These are phyloP conservation scores for Pedicia rivosa DNA, from an alignment of 2,888 invertebrate species.

Conservation along the genomic window DNA sequence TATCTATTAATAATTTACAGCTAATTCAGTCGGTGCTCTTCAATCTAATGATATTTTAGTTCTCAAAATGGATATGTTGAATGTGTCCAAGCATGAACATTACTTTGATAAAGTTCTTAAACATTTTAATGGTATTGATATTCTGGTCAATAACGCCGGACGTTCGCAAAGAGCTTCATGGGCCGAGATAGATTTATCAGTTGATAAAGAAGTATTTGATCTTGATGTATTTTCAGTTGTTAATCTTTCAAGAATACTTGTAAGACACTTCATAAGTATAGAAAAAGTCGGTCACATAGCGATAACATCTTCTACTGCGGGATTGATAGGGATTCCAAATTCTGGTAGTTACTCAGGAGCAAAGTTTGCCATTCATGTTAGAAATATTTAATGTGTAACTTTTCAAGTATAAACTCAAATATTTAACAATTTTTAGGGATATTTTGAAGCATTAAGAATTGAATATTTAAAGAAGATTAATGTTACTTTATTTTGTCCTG, in stretches of 20 bases:
- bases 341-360: slow-evolving; percentile 55
- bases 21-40: slow-evolving; percentile 25
- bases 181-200: slow-evolving; percentile 49
- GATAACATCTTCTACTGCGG: slow-evolving; percentile 58
- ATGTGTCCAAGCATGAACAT: slow-evolving; percentile 40
- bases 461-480: slow-evolving; percentile 37
- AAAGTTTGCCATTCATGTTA: slow-evolving; percentile 62
- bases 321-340: slow-evolving; percentile 46
- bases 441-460: slow-evolving; percentile 46
- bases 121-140: slow-evolving; percentile 56
- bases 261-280: slow-evolving; percentile 40
- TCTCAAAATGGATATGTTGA: slow-evolving; percentile 48
- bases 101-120: slow-evolving; percentile 43
- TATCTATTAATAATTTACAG: neutral
- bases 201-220: slow-evolving; percentile 59
- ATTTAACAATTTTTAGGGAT: slow-evolving; percentile 39
- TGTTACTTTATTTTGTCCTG: slow-evolving; percentile 58
- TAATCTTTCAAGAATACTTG: slow-evolving; percentile 49
- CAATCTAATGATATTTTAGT: slow-evolving; percentile 46
- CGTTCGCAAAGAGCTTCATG: slow-evolving; percentile 58
- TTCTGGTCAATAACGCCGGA: slow-evolving; percentile 69
- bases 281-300: slow-evolving; percentile 48
- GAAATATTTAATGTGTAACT: slow-evolving; percentile 12
- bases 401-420: slow-evolving; percentile 1
- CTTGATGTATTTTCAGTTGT: slow-evolving; percentile 60